These are phyloP conservation scores for Bostrychus sinensis DNA, from an alignment of 2,113 vertebrate species.

Conservation along the genomic window DNA sequence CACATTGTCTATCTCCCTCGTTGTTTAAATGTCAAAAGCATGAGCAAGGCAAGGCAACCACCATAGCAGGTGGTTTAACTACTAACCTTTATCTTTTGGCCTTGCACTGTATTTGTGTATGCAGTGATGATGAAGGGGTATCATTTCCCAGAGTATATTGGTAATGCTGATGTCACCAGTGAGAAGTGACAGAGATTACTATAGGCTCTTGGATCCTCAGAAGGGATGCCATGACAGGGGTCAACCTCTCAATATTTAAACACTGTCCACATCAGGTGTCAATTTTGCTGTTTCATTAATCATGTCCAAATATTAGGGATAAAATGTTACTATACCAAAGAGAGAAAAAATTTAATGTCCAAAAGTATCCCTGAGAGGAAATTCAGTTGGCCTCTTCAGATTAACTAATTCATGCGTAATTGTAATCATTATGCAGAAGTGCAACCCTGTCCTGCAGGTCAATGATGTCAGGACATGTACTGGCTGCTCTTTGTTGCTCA, in stretches of 20 bases:
- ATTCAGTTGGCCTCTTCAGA: too few relatives aligned
- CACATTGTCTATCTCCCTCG: background rate
- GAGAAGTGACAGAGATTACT: constrained; percentile 61
- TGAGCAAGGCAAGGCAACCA: too few relatives aligned
- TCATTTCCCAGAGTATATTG: constrained; percentile 53
- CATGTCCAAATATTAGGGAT: too few relatives aligned
- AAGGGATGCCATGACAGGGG: constrained; percentile 29
- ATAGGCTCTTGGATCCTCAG: constrained; percentile 40
- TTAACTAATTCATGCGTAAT: too few relatives aligned
- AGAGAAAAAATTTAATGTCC: too few relatives aligned
- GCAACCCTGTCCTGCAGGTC: too few relatives aligned
- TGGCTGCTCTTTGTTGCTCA: too few relatives aligned
- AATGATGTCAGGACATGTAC: too few relatives aligned
- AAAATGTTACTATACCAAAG: too few relatives aligned
- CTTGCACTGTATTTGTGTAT: constrained; percentile 3
- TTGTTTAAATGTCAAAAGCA: background rate
- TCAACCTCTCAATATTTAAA: constrained; percentile 17
- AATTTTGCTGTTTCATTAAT: constrained; percentile 14
- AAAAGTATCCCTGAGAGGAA: too few relatives aligned
- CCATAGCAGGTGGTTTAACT: too few relatives aligned
- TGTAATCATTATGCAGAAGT: too few relatives aligned
- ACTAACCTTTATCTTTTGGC: constrained; percentile 16
- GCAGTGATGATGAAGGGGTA: constrained; percentile 23
- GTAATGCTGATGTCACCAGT: constrained; percentile 63
- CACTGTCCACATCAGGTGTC: background rate